Base-by-base conservation (phyloP, 2,888 invertebrate genomes). In the Drosophila niveifrons region DNA sequence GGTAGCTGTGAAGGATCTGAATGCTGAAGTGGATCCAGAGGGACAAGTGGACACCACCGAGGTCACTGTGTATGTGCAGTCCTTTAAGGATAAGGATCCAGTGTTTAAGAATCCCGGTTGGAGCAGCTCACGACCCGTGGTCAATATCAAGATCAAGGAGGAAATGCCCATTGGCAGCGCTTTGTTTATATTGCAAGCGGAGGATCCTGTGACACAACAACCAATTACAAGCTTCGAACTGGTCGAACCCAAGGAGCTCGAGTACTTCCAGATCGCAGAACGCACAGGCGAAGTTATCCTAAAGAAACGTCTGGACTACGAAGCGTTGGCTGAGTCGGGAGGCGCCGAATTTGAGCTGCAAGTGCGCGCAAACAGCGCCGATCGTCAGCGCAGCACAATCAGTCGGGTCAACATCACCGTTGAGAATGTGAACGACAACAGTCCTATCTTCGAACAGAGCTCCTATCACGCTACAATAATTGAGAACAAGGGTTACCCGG, bases 351-450 rank as follows among this genome's bases (percentile, higher is more conserved):
- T 92, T 41, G 90, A 90, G 58, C 91, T 95, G 13, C 94, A 94
- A 36, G 94, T 95, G 0, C 94, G 94, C 80, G 94, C 94, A 0
- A 93, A 81, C 13, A 90, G 90, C 11, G 87, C 88, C 0, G 92
- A 92, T 68, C 90, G 89, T 0, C 89, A 90, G 11, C 90, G 94
- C 68, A 94, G 94, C 88, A 95, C 95, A 44, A 94, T 94, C 56
- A 96, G 96, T 0, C 95, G 94, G 71, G 94, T 97, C 1, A 94
- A 94, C 44, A 94, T 96, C 23, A 94, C 94, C 73, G 94, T 97
- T 0, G 93, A 94, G 55, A 96, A 97, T 89, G 93, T 95, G 0
- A 97, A 97, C 88, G 97, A 97, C 85, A 96, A 97, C 90, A 94
- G 94, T 67, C 97, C 97, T 0, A 92, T 93, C 50, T 97, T 97